Conservation (phyloP, 2,113 vertebrate genomes). For the Charina bottae region DNA sequence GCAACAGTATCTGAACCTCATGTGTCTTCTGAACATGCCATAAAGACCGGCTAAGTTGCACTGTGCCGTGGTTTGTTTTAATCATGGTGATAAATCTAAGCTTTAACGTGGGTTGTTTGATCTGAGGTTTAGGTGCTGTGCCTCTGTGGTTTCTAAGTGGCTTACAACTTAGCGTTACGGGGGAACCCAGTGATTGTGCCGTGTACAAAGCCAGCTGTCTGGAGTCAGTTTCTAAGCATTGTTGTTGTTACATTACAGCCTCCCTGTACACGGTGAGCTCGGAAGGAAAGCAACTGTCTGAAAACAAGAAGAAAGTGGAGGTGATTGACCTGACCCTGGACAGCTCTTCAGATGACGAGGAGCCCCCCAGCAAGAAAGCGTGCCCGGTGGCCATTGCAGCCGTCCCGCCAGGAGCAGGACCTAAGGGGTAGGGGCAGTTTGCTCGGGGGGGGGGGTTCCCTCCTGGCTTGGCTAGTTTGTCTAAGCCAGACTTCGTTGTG, state of each 20-base stretch:
- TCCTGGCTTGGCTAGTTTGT: not conserved
- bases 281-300: conserved; percentile 52
- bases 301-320: conserved; percentile 74
- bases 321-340: conserved; percentile 78
- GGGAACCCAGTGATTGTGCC: not conserved
- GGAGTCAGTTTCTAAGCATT: not conserved
- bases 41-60: no score
- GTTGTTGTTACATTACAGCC: conserved; percentile 39
- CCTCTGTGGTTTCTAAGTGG: not conserved
- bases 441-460: accelerated
- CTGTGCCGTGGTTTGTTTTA: no score
- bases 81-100: no score
- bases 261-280: conserved; percentile 59
- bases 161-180: not conserved
- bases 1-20: no score
- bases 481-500: not conserved
- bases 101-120: no score
- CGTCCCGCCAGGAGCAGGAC: conserved; percentile 43
- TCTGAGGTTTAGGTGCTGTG: no score
- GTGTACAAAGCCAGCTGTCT: no score
- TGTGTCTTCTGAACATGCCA: no score
- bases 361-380: conserved; percentile 68
- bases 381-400: conserved; percentile 48
- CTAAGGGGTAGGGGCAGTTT: conserved; percentile 67
- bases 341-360: conserved; percentile 75